Evolutionary conservation across 2,888 invertebrate species (phyloP).

Genomic region (Galerucella nymphaeae): DNA sequence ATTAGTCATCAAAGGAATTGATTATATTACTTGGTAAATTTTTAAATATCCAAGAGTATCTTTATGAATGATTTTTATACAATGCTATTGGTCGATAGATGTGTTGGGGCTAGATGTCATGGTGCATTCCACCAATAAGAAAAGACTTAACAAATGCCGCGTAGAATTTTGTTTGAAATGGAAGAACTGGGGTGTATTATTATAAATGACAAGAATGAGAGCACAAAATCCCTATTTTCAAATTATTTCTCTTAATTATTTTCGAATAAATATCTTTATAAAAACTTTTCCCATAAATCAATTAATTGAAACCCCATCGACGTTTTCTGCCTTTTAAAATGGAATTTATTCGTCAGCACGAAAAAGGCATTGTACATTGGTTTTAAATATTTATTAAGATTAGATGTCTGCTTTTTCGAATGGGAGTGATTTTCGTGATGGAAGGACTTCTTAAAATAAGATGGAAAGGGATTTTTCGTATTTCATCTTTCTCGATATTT

Average conservation of each 20-base stretch:
- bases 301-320: slow-evolving; percentile 36
- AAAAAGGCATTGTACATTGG: slow-evolving; percentile 37
- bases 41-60: too few species aligned
- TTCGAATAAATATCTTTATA: slow-evolving; percentile 21
- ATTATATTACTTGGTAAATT: background rate
- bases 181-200: background rate
- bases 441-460: slow-evolving; percentile 22
- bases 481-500: slow-evolving; percentile 13
- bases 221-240: slow-evolving; percentile 1
- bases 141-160: too few species aligned
- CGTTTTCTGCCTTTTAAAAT: slow-evolving; percentile 29
- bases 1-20: background rate
- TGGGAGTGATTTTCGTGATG: slow-evolving; percentile 23
- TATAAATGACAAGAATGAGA: background rate
- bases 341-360: slow-evolving; percentile 37
- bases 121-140: too few species aligned
- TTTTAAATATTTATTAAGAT: slow-evolving; percentile 40
- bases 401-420: slow-evolving; percentile 16
- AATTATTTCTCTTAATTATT: slow-evolving; percentile 27
- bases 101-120: too few species aligned
- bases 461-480: slow-evolving; percentile 19
- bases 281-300: slow-evolving; percentile 31
- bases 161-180: too few species aligned
- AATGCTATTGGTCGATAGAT: too few species aligned
- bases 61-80: too few species aligned